Evolutionary conservation across 1,140 invertebrate species (phyloP).

Genomic region (Solenopsis invicta): DNA sequence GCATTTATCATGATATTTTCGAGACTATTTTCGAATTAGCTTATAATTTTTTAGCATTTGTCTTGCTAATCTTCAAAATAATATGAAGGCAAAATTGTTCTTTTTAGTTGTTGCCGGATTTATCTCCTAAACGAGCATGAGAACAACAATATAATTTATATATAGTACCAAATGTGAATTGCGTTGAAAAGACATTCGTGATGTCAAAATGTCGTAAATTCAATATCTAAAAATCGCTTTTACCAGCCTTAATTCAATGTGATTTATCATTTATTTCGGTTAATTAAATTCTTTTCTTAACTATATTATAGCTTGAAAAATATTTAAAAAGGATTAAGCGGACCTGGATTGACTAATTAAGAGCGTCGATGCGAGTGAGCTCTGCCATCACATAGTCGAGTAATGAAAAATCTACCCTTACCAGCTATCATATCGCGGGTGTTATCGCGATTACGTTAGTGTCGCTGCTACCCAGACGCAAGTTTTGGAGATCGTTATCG

Average conservation of each 20-base stretch:
- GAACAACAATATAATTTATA: not conserved
- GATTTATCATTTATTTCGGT: not conserved
- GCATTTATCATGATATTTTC: not conserved
- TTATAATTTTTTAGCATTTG: not conserved
- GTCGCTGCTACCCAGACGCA: conserved; percentile 38
- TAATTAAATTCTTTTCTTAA: not conserved
- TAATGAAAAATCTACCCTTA: conserved; percentile 40
- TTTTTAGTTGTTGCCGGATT: not conserved
- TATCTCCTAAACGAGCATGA: not conserved
- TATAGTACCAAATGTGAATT: not conserved
- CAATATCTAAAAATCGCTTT: not conserved
- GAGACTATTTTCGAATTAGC: not conserved
- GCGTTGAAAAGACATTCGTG: not conserved
- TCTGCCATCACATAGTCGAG: not conserved
- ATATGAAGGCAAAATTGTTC: not conserved
- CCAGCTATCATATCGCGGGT: conserved; percentile 25
- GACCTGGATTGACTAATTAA: conserved; percentile 12
- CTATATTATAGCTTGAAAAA: not conserved
- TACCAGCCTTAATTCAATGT: not conserved
- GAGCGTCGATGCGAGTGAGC: not conserved
- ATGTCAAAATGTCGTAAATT: not conserved
- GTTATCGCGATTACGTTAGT: conserved; percentile 43
- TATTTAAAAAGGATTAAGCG: not conserved
- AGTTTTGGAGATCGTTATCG: conserved; percentile 66
- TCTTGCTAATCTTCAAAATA: not conserved